Evolutionary conservation across 2,797 vertebrate species (phyloP).

Genomic region (Linurgus olivaceus): DNA sequence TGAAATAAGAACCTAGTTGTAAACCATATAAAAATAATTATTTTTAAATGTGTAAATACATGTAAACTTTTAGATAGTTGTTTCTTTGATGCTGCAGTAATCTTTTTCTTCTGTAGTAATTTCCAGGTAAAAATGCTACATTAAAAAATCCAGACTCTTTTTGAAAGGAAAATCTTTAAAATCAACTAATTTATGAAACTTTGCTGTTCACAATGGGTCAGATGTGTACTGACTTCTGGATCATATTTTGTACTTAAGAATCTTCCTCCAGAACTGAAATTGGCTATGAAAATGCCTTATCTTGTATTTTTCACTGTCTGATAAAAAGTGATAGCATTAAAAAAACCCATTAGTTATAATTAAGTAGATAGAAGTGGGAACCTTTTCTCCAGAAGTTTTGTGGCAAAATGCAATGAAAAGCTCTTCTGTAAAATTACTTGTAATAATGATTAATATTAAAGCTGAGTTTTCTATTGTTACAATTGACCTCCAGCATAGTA

Average conservation of each 20-base stretch:
- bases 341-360: background rate
- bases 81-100: constrained; percentile 59
- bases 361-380: background rate
- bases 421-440: background rate
- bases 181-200: background rate
- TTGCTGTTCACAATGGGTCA: background rate
- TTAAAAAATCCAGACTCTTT: background rate
- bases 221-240: background rate
- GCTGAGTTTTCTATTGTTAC: background rate
- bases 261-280: background rate
- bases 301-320: constrained; percentile 6
- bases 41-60: constrained; percentile 67
- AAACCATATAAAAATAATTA: constrained; percentile 36
- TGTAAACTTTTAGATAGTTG: constrained; percentile 53
- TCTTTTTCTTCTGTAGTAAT: constrained; percentile 35
- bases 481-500: background rate
- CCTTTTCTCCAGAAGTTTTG: background rate
- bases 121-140: constrained; percentile 7
- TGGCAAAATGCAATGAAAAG: background rate
- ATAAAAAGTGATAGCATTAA: background rate
- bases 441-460: background rate
- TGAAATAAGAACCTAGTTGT: constrained; percentile 7
- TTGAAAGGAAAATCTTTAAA: constrained; percentile 36
- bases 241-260: constrained; percentile 14
- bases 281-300: constrained; percentile 18